A percentile compares a stretch with the other conserved stretches of the same genome.
Conservation (phyloP, 2,113 vertebrate genomes). For the Marmota flaviventris region DNA sequence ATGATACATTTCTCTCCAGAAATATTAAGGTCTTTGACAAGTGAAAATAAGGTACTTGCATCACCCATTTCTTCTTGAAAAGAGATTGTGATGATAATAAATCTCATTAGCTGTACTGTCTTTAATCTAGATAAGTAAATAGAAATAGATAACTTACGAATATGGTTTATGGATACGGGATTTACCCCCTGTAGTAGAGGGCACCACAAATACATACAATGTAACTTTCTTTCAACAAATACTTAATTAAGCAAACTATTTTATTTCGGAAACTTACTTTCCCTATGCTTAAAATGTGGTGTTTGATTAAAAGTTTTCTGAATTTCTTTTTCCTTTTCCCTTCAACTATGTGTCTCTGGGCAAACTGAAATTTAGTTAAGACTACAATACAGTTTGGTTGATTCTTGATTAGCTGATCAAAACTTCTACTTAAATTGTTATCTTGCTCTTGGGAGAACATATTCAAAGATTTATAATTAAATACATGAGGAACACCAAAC, state of each 20-base stretch:
- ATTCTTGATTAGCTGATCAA: background rate
- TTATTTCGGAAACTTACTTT: background rate
- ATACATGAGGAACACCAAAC: background rate
- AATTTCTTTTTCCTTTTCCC: background rate
- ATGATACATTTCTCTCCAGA: slow-evolving; percentile 9
- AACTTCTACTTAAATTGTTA: slow-evolving; percentile 18
- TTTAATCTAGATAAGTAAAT: background rate
- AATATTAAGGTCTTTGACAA: background rate
- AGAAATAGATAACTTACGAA: background rate
- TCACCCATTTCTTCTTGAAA: slow-evolving; percentile 19
- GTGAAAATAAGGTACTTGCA: background rate
- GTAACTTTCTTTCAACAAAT: background rate
- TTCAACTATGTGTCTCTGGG: background rate
- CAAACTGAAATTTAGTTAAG: background rate
- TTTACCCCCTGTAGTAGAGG: background rate
- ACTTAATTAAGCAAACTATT: background rate
- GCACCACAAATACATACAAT: background rate
- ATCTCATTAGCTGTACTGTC: background rate
- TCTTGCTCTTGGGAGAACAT: background rate
- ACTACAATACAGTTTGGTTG: background rate
- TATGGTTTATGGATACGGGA: background rate
- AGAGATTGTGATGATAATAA: background rate
- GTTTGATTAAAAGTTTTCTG: background rate
- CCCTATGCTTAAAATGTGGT: background rate
- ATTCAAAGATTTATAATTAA: background rate